Evolutionary conservation across 2,888 invertebrate genomes (phyloP), one percentile per base, ranked within the genome.

Genomic region (Heliconius ethilla): DNA sequence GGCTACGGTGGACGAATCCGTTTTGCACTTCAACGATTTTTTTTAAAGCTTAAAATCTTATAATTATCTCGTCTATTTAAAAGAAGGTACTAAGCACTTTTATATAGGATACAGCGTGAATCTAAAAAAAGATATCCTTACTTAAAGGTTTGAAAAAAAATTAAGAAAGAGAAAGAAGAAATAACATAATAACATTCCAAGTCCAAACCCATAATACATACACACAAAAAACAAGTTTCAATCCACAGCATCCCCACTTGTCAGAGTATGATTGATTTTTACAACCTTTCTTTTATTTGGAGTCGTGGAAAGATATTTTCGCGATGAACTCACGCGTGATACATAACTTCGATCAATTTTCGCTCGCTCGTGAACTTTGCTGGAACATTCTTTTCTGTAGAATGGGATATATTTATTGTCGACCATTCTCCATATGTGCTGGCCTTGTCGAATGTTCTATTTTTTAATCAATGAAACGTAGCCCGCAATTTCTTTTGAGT

Each of bases 261-360:
- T 77, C 77, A 74, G 70, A 75, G 70, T 80, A 77, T 78, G 81
- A 79, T 77, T 77, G 77, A 63, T 76, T 79, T 81, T 81, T 80
- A 81, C 78, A 78, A 65, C 70, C 29, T 78, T 75, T 80, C 75
- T 65, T 75, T 75, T 76, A 77, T 77, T 62, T 69, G 40, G 79
- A 72, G 72, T 67, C 59, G 77, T 75, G 80, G 74, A 75, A 62
- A 77, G 79, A 79, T 79, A 79, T 79, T 80, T 80, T 77, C 76
- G 77, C 77, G 79, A 80, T 76, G 73, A 74, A 76, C 77, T 80
- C 79, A 78, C 79, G 75, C 77, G 81, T 82, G 82, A 81, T 81
- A 81, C 81, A 82, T 82, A 73, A 80, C 75, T 76, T 78, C 81
- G 82, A 82, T 82, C 82, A 82, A 82, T 82, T 81, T 76, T 78